Percentiles rank a stretch among this genome's conserved stretches.
phyloP scores from a whole-genome alignment of 2,797 vertebrate species.

The Valencia hispanica region DNA sequence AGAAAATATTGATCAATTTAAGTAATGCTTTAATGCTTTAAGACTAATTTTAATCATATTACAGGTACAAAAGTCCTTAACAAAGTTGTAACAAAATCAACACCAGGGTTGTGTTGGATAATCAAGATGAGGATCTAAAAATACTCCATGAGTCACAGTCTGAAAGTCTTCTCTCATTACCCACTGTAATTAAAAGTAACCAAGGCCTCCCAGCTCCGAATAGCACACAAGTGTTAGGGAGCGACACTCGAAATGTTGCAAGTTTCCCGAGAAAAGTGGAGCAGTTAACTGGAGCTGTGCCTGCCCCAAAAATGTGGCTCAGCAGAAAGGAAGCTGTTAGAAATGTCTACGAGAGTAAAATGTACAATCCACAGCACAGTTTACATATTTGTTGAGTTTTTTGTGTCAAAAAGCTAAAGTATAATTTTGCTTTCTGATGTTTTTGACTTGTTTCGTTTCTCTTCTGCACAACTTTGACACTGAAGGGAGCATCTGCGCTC shows the following conservation, averaged over 20 bases:
- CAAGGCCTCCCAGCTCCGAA: conserved; percentile 67
- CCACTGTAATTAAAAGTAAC: conserved; percentile 83
- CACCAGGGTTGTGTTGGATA: conserved; percentile 67
- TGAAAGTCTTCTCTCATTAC: conserved; percentile 80
- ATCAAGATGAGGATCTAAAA: conserved; percentile 79
- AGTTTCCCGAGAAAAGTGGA: conserved; percentile 41
- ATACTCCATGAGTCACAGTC: conserved; percentile 78
- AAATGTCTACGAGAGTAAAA: conserved; percentile 24
- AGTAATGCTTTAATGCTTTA: conserved; percentile 6
- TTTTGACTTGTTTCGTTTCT: conserved; percentile 35
- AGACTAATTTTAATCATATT: conserved; percentile 34
- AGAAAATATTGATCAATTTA: conserved; percentile 14
- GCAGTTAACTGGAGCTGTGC: conserved; percentile 28
- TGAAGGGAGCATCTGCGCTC: conserved; percentile 35
- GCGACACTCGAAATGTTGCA: conserved; percentile 61
- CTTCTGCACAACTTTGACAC: conserved; percentile 58
- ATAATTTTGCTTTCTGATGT: conserved; percentile 27
- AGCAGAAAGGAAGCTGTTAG: conserved; percentile 29
- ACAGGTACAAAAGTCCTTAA: conserved; percentile 32
- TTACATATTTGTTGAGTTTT: conserved; percentile 30
- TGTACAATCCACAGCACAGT: not conserved
- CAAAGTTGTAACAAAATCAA: conserved; percentile 62
- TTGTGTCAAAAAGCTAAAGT: conserved; percentile 16
- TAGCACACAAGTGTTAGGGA: conserved; percentile 75
- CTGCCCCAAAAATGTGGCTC: conserved; percentile 34